A percentile compares a stretch with the other conserved stretches of the same genome.
Evolutionary conservation across 2,113 vertebrate genomes (phyloP).

Genomic region (Hippopotamus amphibius): DNA sequence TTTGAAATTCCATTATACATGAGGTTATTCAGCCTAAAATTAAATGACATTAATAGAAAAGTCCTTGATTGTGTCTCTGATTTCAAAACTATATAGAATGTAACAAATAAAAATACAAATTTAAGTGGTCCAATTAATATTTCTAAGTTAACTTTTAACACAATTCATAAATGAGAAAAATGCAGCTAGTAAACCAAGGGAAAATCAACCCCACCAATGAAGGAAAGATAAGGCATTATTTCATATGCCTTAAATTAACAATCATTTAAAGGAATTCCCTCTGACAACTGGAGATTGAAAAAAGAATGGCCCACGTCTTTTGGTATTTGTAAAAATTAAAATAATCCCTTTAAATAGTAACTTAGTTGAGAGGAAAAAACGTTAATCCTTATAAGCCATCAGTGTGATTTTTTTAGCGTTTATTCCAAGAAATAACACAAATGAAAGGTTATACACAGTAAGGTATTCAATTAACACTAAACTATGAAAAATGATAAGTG

Average conservation of each 20-base stretch:
- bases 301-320: neutral
- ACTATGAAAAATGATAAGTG: neutral
- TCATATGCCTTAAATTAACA: neutral
- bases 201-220: neutral
- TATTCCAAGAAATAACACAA: conserved; percentile 30
- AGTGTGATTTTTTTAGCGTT: neutral
- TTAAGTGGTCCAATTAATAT: neutral
- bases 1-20: neutral
- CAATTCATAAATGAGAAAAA: conserved; percentile 2
- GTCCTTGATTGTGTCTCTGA: neutral
- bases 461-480: neutral
- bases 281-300: neutral
- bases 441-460: neutral
- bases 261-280: neutral
- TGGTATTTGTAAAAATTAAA: neutral
- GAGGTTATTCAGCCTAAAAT: neutral
- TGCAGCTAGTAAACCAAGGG: neutral
- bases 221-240: neutral
- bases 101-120: neutral
- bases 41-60: neutral
- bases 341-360: neutral
- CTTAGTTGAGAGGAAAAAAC: neutral
- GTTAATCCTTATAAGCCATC: neutral
- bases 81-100: neutral
- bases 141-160: neutral